These are phyloP conservation scores for Sinelater perroti DNA, from an alignment of 2,888 invertebrate species.

Conservation along the genomic window DNA sequence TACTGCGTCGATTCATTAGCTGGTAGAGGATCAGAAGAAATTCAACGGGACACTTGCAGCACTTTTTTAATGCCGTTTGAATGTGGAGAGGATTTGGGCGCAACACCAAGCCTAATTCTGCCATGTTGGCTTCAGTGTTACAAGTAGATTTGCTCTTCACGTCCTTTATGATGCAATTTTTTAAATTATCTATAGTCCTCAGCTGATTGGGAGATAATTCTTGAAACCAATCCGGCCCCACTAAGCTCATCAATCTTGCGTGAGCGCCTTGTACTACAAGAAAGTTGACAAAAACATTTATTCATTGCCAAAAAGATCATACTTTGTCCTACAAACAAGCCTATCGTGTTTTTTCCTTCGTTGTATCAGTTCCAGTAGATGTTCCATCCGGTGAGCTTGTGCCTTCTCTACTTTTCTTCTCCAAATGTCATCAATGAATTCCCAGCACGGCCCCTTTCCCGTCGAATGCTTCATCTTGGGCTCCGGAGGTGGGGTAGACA, in stretches of 20 bases:
- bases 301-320: not conserved
- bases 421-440: conserved; percentile 51
- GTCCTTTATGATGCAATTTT: conserved; percentile 47
- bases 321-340: conserved; percentile 3
- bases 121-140: conserved; percentile 50
- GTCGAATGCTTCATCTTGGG: conserved; percentile 32
- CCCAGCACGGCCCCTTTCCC: conserved; percentile 49
- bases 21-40: conserved; percentile 57
- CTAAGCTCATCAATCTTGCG: conserved; percentile 35
- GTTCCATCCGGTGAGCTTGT: conserved; percentile 28
- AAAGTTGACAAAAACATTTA: not conserved
- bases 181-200: conserved; percentile 48
- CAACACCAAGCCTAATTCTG: conserved; percentile 51
- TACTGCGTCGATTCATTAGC: conserved; percentile 52
- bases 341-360: conserved; percentile 7
- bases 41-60: conserved; percentile 54
- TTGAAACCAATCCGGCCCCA: conserved; percentile 58
- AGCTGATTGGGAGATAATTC: conserved; percentile 56
- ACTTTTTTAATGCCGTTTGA: conserved; percentile 50
- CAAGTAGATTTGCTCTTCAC: conserved; percentile 42
- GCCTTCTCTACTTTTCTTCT: conserved; percentile 31
- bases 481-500: conserved; percentile 8
- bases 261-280: conserved; percentile 21
- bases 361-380: not conserved
- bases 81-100: conserved; percentile 49